Evolutionary conservation across 2,888 invertebrate genomes (phyloP).

Genomic region (Heliconius cydno): DNA sequence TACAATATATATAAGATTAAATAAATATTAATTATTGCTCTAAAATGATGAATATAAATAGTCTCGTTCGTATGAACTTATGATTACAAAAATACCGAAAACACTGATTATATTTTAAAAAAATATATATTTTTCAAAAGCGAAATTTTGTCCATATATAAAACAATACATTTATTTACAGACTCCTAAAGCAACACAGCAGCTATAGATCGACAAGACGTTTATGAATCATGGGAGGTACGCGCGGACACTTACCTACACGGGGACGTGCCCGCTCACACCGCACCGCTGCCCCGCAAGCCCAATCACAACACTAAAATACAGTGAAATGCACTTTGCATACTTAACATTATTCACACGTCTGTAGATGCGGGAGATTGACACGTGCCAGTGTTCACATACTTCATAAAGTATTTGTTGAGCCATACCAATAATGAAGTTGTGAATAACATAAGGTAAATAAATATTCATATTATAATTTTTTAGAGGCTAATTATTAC

Average conservation of each 20-base stretch:
- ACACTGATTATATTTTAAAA: constrained; percentile 47
- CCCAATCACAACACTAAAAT: no score
- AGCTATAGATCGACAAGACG: background rate
- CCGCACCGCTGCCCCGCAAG: no score
- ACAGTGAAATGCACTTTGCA: no score
- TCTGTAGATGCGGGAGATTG: no score
- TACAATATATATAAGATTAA: background rate
- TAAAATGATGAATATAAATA: constrained; percentile 62
- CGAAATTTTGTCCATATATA: background rate
- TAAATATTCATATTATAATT: background rate
- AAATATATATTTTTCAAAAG: background rate
- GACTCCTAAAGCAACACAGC: background rate
- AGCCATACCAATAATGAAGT: no score
- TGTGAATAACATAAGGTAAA: background rate
- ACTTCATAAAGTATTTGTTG: no score
- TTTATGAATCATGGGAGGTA: no score
- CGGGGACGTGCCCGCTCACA: no score
- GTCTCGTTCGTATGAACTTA: constrained; percentile 76
- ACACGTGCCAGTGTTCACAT: no score
- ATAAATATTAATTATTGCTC: background rate
- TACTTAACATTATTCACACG: no score
- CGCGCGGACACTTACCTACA: background rate
- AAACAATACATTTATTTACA: background rate
- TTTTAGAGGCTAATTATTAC: no score
- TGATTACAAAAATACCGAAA: constrained; percentile 68